Conservation (phyloP, 2,888 invertebrate genomes). For the Papilio elwesi region DNA sequence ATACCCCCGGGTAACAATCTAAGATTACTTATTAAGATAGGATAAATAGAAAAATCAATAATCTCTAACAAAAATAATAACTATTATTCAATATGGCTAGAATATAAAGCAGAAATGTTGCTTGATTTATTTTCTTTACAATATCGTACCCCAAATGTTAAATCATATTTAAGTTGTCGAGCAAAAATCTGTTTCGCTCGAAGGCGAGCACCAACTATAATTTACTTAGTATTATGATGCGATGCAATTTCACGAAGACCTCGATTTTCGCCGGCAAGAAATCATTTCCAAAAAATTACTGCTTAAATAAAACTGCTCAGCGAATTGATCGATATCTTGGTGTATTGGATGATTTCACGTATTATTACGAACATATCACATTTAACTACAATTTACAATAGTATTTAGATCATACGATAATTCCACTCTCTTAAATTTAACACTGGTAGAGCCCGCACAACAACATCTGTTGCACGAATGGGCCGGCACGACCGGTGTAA, state of each 20-base stretch:
- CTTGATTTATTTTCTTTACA: slow-evolving; percentile 18
- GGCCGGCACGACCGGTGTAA: too few relatives aligned
- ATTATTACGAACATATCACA: slow-evolving; percentile 37
- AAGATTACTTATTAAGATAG: neutral
- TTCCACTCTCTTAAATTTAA: neutral
- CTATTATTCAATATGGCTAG: neutral
- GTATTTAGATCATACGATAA: neutral
- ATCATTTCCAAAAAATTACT: slow-evolving; percentile 66
- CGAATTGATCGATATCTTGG: slow-evolving; percentile 60
- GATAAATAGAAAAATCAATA: too few relatives aligned
- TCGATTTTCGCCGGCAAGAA: slow-evolving; percentile 58
- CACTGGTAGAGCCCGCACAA: too few relatives aligned
- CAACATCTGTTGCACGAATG: too few relatives aligned
- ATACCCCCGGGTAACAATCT: too few relatives aligned
- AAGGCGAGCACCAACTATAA: slow-evolving; percentile 57
- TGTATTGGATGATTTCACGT: slow-evolving; percentile 45
- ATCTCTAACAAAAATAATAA: too few relatives aligned
- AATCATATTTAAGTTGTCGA: slow-evolving; percentile 37
- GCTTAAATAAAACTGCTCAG: slow-evolving; percentile 62
- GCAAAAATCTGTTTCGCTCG: slow-evolving; percentile 55
- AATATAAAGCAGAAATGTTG: neutral
- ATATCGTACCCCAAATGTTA: slow-evolving; percentile 35
- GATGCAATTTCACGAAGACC: slow-evolving; percentile 55
- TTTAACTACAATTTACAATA: slow-evolving; percentile 6
- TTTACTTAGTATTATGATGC: slow-evolving; percentile 64